Percentiles rank a stretch among this genome's conserved stretches.
Conservation (phyloP, 2,797 vertebrate genomes). For the Oryzias dopingdopingensis region DNA sequence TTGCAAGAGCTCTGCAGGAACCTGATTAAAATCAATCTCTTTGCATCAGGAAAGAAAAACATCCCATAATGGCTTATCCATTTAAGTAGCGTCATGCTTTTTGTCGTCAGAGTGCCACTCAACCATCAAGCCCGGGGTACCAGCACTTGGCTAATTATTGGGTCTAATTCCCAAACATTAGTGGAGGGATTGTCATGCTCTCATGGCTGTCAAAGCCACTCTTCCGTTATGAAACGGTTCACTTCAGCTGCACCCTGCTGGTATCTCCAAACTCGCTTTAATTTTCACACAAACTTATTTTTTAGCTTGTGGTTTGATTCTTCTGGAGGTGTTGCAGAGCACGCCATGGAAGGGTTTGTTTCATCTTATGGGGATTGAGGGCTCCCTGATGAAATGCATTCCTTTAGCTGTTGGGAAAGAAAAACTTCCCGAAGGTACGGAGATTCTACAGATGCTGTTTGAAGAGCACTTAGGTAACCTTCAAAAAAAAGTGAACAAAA, state of each 20-base stretch:
- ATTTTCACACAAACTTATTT: slow-evolving; percentile 1
- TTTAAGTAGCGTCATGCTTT: slow-evolving; percentile 69
- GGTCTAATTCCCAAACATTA: slow-evolving; percentile 66
- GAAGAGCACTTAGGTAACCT: slow-evolving; percentile 28
- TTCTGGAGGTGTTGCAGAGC: slow-evolving; percentile 54
- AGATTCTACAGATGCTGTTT: slow-evolving; percentile 43
- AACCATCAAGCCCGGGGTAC: slow-evolving; percentile 79
- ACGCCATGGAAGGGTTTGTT: slow-evolving; percentile 59
- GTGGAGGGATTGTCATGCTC: slow-evolving; percentile 61
- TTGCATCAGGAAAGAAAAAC: slow-evolving; percentile 51
- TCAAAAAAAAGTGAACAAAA: not conserved
- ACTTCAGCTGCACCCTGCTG: slow-evolving; percentile 52
- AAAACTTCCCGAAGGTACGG: slow-evolving; percentile 38
- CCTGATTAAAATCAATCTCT: slow-evolving; percentile 68
- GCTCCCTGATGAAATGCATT: slow-evolving; percentile 59
- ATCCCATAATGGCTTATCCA: slow-evolving; percentile 63
- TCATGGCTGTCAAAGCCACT: slow-evolving; percentile 58
- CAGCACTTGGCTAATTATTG: slow-evolving; percentile 77
- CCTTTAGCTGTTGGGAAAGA: slow-evolving; percentile 39
- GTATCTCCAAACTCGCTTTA: slow-evolving; percentile 29
- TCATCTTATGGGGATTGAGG: slow-evolving; percentile 50
- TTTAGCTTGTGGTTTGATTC: slow-evolving; percentile 24
- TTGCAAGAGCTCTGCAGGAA: slow-evolving; percentile 43
- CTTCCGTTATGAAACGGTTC: slow-evolving; percentile 62
- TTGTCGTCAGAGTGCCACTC: slow-evolving; percentile 61